Base-by-base conservation (phyloP, 2,888 invertebrate species). In the Agriopis leucophaearia region DNA sequence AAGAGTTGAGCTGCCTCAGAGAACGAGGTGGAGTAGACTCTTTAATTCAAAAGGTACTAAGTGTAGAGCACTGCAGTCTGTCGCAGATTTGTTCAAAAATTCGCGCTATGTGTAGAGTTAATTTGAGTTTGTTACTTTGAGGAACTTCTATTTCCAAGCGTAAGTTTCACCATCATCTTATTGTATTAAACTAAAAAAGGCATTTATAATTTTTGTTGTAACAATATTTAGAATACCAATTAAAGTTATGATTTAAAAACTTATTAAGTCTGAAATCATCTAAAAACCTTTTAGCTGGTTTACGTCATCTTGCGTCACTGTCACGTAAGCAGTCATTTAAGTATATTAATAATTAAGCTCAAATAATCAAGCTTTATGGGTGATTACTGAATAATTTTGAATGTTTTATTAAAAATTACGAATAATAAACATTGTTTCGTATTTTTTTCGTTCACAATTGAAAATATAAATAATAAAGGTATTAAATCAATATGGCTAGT, bases 401-500 rank as follows among this genome's bases (percentile, higher is more conserved):
- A 44, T 44, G n/a, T 51, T 35, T n/a, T 35, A 51, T 51, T 8
- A 45, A 45, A 15, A 45, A 15, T 36, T 8, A 38, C 9, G 8
- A 8, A 13, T 1, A n/a, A n/a, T 2, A n/a, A n/a, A 35, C n/a
- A 8, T 3, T 3, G 4, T 50, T 12, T 12, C 0, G 7, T 5
- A 27, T 13, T 10, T 1, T 42, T 18, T 42, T 8, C 27, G 4
- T 16, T 1, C 4, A 0, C 13, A 13, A 5, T 13, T 7, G 6
- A 18, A 5, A 5, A 35, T 12, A 8, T n/a, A n/a, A 7, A 3
- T 0, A 13, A 36, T 52, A 61, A 38, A 55, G 58, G 64, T 64
- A 73, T 78, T 18, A 27, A 78, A 85, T 88, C 88, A 85, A 90
- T 90, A 89, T 73, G 73, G 74, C 70, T 69, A 78, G 80, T 86